phyloP scores from a whole-genome alignment of 2,888 invertebrate species.

The Parnassius apollo region DNA sequence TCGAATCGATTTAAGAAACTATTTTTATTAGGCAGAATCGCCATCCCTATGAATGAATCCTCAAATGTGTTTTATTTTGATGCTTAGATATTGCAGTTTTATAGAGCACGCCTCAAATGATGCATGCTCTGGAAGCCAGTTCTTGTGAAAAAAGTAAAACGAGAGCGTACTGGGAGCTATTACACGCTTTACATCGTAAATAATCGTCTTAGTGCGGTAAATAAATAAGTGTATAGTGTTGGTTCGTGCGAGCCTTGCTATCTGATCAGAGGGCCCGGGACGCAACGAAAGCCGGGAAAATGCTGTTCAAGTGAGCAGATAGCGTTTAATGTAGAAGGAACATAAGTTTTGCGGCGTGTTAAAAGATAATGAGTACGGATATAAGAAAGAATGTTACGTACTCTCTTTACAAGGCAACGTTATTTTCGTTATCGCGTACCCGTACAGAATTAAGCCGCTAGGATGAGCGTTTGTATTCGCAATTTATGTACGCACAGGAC shows the following conservation, averaged over 20 bases:
- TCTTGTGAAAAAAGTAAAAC: slow-evolving; percentile 53
- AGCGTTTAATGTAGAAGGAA: slow-evolving; percentile 63
- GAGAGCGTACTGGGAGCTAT: slow-evolving; percentile 66
- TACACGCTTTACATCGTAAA: slow-evolving; percentile 74
- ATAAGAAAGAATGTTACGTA: slow-evolving; percentile 67
- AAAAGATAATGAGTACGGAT: slow-evolving; percentile 75
- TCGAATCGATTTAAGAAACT: too few relatives aligned
- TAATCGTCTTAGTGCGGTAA: slow-evolving; percentile 72
- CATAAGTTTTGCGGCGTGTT: slow-evolving; percentile 71
- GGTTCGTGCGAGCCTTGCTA: slow-evolving; percentile 57
- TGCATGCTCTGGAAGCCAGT: slow-evolving; percentile 44
- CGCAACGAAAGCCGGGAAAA: slow-evolving; percentile 64
- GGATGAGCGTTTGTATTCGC: slow-evolving; percentile 55
- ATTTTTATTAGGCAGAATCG: slow-evolving; percentile 1
- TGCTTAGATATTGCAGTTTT: slow-evolving; percentile 5
- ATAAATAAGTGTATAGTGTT: slow-evolving; percentile 73
- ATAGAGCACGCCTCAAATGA: slow-evolving; percentile 16
- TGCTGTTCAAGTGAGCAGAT: slow-evolving; percentile 71
- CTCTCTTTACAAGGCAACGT: slow-evolving; percentile 59
- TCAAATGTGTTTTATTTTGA: slow-evolving; percentile 14
- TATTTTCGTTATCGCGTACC: slow-evolving; percentile 61
- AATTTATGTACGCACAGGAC: slow-evolving; percentile 64
- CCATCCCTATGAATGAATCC: slow-evolving; percentile 3
- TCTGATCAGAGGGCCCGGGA: slow-evolving; percentile 68
- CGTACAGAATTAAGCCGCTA: slow-evolving; percentile 59